Evolutionary conservation across 1,140 invertebrate species (phyloP).

Genomic region (Asobara japonica): DNA sequence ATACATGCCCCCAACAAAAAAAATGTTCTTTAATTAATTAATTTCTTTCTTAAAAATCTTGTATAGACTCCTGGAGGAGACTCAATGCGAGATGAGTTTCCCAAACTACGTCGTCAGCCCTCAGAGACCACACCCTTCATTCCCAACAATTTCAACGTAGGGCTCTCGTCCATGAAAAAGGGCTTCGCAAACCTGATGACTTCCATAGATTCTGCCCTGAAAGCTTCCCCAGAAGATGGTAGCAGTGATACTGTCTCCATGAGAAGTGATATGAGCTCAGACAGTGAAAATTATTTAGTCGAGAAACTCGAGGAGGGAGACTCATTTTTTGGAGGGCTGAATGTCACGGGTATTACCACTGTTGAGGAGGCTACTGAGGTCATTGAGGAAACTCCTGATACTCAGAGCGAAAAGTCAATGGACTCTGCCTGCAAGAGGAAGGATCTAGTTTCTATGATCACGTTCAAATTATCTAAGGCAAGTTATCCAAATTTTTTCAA

Average conservation of each 20-base stretch:
- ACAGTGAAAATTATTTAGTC: slow-evolving; percentile 81
- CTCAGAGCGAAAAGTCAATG: slow-evolving; percentile 82
- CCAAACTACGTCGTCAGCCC: neutral
- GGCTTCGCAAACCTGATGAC: slow-evolving; percentile 82
- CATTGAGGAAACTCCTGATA: slow-evolving; percentile 77
- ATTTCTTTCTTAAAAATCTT: too few relatives aligned
- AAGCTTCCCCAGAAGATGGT: slow-evolving; percentile 74
- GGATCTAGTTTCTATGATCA: slow-evolving; percentile 82
- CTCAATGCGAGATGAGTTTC: neutral
- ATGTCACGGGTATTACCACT: slow-evolving; percentile 61
- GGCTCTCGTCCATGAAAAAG: slow-evolving; percentile 80
- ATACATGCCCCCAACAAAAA: too few relatives aligned
- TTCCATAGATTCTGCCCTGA: slow-evolving; percentile 81
- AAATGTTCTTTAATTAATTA: too few relatives aligned
- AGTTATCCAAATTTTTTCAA: slow-evolving; percentile 80
- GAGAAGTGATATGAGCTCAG: slow-evolving; percentile 81
- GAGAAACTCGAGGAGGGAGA: slow-evolving; percentile 73
- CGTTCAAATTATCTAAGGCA: slow-evolving; percentile 85
- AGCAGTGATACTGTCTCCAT: slow-evolving; percentile 76
- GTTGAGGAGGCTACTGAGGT: slow-evolving; percentile 88
- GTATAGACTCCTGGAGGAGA: too few relatives aligned
- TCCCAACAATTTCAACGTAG: slow-evolving; percentile 65
- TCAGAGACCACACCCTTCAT: slow-evolving; percentile 53
- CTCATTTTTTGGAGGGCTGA: slow-evolving; percentile 65
- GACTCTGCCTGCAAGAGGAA: slow-evolving; percentile 81